Base-by-base conservation (phyloP, 1,140 invertebrate species). In the Drosophila ogumai region DNA sequence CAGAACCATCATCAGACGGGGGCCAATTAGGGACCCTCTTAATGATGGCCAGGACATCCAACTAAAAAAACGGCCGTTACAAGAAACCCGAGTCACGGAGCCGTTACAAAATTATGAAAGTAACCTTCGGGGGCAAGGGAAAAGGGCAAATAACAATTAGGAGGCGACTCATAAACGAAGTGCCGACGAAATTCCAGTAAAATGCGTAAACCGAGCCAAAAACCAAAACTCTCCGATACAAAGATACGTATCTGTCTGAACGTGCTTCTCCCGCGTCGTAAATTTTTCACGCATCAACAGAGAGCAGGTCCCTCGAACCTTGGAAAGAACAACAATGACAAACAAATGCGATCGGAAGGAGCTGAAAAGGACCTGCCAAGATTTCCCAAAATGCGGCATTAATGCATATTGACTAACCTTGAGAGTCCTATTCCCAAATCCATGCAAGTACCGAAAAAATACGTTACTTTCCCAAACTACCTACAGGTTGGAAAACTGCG, bases 361-460 rank as follows among this genome's bases (percentile, higher is more conserved):
- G 17, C 74, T 43, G 28, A 77, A 77, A 77, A 90, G 61, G 76
- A 90, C 85, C 85, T 90, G 85, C 81, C 64, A 71, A 84, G 49
- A 86, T 75, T 63, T 82, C 75, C 82, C 75, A 73, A 87, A 87
- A 79, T 75, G 61, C 71, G 79, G 69, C 77, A 88, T 81, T 90
- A 90, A 90, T 90, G 79, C 75, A 88, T 81, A 90, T 90, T 90
- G 75, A 85, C 86, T 90, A 86, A 85, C 85, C 85, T 90, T 90
- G 78, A 71, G 72, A 64, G 66, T 63, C 49, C 67, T 17, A 38
- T 55, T 49, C 47, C 63, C 49, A 15, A 65, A n/a, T 43, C 60
- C 36, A 34, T 19, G 66, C 63, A 68, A 59, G 84, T 66, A 80
- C 66, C 64, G 63, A 43, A 64, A 79, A 68, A 90, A 81, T 81